phyloP scores from a whole-genome alignment of 2,888 invertebrate species.

The Cheiracanthium punctorium region DNA sequence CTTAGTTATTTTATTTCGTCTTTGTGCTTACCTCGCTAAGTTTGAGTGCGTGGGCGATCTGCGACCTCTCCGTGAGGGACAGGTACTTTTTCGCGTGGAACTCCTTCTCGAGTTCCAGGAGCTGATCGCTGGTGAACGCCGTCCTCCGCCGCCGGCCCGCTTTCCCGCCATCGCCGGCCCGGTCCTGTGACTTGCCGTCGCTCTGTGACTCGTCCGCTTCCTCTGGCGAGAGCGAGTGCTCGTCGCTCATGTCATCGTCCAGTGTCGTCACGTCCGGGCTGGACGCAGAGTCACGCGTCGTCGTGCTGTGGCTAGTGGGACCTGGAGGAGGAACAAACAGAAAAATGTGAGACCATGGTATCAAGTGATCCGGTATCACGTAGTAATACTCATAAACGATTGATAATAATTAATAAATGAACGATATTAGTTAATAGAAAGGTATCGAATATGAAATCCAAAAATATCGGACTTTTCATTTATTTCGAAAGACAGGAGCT shows the following conservation, averaged over 20 bases:
- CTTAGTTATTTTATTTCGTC: too few species aligned
- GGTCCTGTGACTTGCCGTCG: slow-evolving; percentile 10
- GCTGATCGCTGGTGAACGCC: slow-evolving; percentile 94
- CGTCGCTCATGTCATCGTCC: slow-evolving; percentile 61
- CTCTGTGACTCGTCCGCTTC: slow-evolving; percentile 21
- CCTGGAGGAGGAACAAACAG: not conserved
- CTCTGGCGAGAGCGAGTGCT: slow-evolving; percentile 29
- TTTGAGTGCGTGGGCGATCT: slow-evolving; percentile 92
- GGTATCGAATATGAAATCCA: too few species aligned
- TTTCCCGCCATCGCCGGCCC: slow-evolving; percentile 19
- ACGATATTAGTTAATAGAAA: too few species aligned
- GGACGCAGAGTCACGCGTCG: slow-evolving; percentile 50
- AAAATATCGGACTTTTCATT: too few species aligned
- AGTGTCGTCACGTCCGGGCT: slow-evolving; percentile 65
- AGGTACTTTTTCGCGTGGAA: slow-evolving; percentile 97
- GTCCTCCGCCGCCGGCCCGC: slow-evolving; percentile 85
- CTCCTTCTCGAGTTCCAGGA: slow-evolving; percentile 92
- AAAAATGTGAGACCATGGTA: too few species aligned
- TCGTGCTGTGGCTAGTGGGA: slow-evolving; percentile 46
- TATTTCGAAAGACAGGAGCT: too few species aligned
- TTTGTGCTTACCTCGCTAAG: slow-evolving; percentile 86
- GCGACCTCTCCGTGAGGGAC: slow-evolving; percentile 92
- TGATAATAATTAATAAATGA: too few species aligned
- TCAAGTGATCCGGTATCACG: too few species aligned
- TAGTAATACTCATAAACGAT: too few species aligned